These are phyloP conservation scores for Sarcophaga carnaria DNA, from an alignment of 2,888 invertebrate genomes.

Conservation along the genomic window DNA sequence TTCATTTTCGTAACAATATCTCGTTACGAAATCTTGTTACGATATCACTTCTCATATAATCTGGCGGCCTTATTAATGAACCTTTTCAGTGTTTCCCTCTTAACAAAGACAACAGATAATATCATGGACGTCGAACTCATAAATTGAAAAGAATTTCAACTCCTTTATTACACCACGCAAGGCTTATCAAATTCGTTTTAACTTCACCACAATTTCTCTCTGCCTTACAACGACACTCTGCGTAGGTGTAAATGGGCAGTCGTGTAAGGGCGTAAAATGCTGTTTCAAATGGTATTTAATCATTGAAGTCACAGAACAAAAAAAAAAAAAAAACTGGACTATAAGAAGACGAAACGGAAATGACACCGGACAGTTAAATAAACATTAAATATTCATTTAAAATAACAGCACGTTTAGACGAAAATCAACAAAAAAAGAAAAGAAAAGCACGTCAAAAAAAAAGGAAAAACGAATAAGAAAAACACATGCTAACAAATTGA, in stretches of 20 bases:
- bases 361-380: neutral
- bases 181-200: neutral
- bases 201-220: neutral
- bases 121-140: too few species aligned
- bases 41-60: too few species aligned
- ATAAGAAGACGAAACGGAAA: neutral
- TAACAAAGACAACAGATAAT: too few species aligned
- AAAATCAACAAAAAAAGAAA: neutral
- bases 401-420: neutral
- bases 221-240: neutral
- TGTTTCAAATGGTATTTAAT: neutral
- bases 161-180: neutral
- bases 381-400: neutral
- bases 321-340: neutral
- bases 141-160: too few species aligned
- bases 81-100: too few species aligned
- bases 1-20: too few species aligned
- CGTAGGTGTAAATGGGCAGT: neutral
- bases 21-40: too few species aligned
- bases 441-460: neutral
- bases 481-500: conserved; percentile 1
- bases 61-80: too few species aligned
- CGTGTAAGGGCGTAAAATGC: neutral
- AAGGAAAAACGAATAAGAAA: neutral
- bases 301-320: neutral